phyloP scores from a whole-genome alignment of 2,797 vertebrate genomes.

The Typhlichthys subterraneus region DNA sequence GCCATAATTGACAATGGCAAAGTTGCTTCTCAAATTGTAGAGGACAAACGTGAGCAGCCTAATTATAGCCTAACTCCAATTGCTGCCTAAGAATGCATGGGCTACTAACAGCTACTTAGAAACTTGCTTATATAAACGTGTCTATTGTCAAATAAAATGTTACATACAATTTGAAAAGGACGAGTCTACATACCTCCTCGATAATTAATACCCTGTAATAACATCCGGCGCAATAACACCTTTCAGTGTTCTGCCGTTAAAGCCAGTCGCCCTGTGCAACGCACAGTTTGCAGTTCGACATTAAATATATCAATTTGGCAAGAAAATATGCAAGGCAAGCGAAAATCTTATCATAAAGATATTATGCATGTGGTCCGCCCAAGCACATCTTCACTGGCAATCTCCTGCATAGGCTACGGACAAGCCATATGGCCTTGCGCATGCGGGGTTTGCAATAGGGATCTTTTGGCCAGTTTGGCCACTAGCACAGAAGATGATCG shows the following conservation, averaged over 20 bases:
- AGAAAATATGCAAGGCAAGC: slow-evolving; percentile 66
- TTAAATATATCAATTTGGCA: slow-evolving; percentile 65
- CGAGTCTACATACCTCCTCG: slow-evolving; percentile 65
- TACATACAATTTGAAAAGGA: neutral
- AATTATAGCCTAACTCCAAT: no score
- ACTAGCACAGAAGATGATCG: neutral
- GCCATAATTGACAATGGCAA: no score
- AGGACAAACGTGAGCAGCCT: no score
- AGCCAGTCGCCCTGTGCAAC: slow-evolving; percentile 18
- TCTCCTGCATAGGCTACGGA: slow-evolving; percentile 43
- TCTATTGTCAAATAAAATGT: no score
- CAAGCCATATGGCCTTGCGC: slow-evolving; percentile 57
- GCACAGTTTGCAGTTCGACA: slow-evolving; percentile 47
- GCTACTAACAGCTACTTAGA: no score
- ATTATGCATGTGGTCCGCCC: slow-evolving; percentile 61
- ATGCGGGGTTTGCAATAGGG: slow-evolving; percentile 51
- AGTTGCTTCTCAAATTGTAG: no score
- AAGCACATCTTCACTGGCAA: slow-evolving; percentile 61
- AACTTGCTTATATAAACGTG: no score
- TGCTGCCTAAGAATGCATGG: no score
- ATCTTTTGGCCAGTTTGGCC: no score
- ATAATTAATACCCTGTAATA: slow-evolving; percentile 69
- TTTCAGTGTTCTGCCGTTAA: slow-evolving; percentile 20
- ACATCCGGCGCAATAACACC: slow-evolving; percentile 72
- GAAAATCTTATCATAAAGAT: slow-evolving; percentile 47